phyloP scores from a whole-genome alignment of 2,888 invertebrate species.

The Athalia cordata region DNA sequence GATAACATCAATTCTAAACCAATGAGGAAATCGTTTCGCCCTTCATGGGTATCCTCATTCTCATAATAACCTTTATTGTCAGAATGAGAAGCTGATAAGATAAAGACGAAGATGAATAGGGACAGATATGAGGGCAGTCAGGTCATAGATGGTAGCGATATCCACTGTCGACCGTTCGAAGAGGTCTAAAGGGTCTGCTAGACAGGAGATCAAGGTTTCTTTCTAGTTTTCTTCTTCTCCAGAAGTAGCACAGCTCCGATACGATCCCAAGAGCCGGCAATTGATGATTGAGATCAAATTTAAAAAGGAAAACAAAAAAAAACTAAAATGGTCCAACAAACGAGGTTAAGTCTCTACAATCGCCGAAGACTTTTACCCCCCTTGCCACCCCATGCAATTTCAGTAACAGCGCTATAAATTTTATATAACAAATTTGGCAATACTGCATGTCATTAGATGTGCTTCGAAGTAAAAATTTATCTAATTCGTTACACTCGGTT shows the following conservation, averaged over 20 bases:
- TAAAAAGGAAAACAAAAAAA: too few relatives aligned
- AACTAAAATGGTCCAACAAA: too few relatives aligned
- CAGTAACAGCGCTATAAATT: too few relatives aligned
- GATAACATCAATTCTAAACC: not conserved
- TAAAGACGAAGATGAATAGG: not conserved
- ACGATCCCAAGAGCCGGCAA: too few relatives aligned
- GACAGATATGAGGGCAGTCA: not conserved
- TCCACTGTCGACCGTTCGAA: not conserved
- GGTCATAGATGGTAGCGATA: not conserved
- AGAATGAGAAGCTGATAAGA: not conserved
- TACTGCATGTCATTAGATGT: not conserved
- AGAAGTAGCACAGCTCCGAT: too few relatives aligned
- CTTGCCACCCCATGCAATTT: too few relatives aligned
- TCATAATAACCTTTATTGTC: not conserved
- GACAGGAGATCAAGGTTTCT: too few relatives aligned
- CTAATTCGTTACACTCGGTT: not conserved
- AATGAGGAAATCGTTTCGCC: not conserved
- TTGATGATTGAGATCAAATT: too few relatives aligned
- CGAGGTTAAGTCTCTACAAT: too few relatives aligned
- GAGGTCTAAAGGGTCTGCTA: too few relatives aligned
- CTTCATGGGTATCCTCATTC: not conserved
- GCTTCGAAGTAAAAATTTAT: slow-evolving; percentile 10
- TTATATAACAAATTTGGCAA: not conserved
- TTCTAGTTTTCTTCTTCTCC: too few relatives aligned
- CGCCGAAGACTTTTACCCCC: too few relatives aligned